Conservation (phyloP, 2,113 vertebrate genomes). For the Corythaixoides concolor region DNA sequence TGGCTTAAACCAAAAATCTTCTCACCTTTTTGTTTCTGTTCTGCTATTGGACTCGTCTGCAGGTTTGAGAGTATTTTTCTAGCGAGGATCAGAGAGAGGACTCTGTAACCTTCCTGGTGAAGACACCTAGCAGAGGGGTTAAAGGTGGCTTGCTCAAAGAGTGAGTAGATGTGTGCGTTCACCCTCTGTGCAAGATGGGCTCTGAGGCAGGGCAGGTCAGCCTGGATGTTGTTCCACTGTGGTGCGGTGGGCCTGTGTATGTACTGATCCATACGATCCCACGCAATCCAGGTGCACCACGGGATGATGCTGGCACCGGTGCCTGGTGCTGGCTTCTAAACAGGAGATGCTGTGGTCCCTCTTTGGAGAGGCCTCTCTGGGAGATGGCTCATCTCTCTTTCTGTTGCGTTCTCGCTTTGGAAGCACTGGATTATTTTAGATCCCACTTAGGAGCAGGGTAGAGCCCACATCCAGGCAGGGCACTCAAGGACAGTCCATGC, state of each 20-base stretch:
- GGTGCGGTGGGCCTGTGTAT: accelerated
- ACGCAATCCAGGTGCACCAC: accelerated
- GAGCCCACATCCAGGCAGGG: neutral
- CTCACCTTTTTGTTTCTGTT: neutral
- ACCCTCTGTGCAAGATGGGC: neutral
- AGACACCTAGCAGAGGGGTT: neutral
- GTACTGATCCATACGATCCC: accelerated
- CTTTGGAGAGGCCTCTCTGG: neutral
- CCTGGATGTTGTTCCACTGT: neutral
- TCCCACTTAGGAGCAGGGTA: neutral
- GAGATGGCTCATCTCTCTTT: neutral
- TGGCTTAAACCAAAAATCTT: neutral
- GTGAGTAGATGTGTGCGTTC: neutral
- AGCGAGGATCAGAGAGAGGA: neutral
- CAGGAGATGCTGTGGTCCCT: neutral
- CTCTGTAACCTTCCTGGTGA: neutral
- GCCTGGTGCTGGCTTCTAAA: neutral
- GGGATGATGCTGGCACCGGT: neutral
- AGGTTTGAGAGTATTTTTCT: neutral
- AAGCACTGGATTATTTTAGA: neutral
- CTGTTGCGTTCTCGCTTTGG: neutral
- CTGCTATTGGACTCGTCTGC: neutral
- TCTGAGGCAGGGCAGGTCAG: too few relatives aligned
- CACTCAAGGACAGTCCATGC: neutral
- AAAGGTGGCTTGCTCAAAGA: neutral